Base-by-base conservation (phyloP, 2,113 vertebrate species). In the Serinus canaria region DNA sequence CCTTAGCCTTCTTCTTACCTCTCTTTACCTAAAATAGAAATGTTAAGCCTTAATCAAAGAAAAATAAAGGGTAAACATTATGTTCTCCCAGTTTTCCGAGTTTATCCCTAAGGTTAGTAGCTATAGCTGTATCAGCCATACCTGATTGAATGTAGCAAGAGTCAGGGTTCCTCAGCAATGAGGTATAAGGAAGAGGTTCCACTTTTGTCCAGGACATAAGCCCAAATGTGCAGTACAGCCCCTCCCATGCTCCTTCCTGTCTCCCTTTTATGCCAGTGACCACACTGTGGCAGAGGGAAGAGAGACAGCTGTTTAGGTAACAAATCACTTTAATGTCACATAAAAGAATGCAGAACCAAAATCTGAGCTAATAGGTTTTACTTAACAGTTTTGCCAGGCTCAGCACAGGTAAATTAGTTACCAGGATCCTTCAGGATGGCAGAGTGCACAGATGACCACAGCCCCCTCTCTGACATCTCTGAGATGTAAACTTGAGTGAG, bases 401-500 rank as follows among this genome's bases (percentile, higher is more conserved):
- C n/a, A 82, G 60, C 33, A 46, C 3, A 39, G 15, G 21, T 60
- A 1, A 49, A 15, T 49, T 2, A 11, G 25, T 37, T 30, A 20
- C n/a, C 27, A 21, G 2, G 18, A 28, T 28, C 50, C 27, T 64
- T 31, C 49, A 39, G 70, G 56, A 74, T 1, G 2, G 49, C 33
- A 46, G 43, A 0, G 0, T 46, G 43, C 13, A 43, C 3, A 8
- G 39, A 64, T 14, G 53, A 77, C n/a, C 6, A 2, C 1, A 47
- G 49, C 23, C 39, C 15, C 1, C 13, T 7, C 52, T 37, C 13
- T 39, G 22, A 49, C 1, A 3, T 58, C 22, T 58, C 56, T 15
- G 37, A 64, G 24, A 59, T 4, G 8, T 11, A 81, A 84, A 66
- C 25, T 30, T 60, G 46, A 52, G 41, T 30, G 24, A 88, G 19